Evolutionary conservation across 2,797 vertebrate species (phyloP).

Genomic region (Malacoraja senta): DNA sequence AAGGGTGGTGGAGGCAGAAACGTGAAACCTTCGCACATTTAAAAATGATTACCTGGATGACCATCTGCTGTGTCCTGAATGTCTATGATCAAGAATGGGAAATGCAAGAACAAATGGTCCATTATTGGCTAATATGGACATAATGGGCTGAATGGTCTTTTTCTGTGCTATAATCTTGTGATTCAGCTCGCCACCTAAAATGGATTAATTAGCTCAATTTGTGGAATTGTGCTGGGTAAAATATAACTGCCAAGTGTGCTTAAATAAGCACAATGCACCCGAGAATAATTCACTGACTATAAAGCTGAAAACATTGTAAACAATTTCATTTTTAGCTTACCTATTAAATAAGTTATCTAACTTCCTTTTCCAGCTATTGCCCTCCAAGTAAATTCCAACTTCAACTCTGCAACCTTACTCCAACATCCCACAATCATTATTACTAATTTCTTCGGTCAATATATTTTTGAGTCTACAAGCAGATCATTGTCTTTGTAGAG

Average conservation of each 20-base stretch:
- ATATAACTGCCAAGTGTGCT: not conserved
- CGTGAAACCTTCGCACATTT: no score
- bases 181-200: no score
- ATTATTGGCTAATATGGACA: no score
- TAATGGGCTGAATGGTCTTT: no score
- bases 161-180: no score
- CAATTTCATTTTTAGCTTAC: not conserved
- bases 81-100: no score
- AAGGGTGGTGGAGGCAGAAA: no score
- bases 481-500: not conserved
- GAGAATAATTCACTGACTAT: not conserved
- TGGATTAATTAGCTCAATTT: no score
- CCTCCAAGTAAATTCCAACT: not conserved
- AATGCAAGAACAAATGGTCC: no score
- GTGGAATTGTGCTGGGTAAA: not conserved
- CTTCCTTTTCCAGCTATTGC: not conserved
- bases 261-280: not conserved
- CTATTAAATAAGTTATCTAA: not conserved
- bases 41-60: no score
- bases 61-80: no score
- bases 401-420: no score
- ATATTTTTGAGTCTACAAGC: not conserved
- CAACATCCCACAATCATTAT: not conserved
- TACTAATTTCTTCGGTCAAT: not conserved
- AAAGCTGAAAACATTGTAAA: not conserved